Evolutionary conservation across 2,797 vertebrate species (phyloP), one percentile per base, ranked within the genome.

Genomic region (Melanotaenia boesemani): DNA sequence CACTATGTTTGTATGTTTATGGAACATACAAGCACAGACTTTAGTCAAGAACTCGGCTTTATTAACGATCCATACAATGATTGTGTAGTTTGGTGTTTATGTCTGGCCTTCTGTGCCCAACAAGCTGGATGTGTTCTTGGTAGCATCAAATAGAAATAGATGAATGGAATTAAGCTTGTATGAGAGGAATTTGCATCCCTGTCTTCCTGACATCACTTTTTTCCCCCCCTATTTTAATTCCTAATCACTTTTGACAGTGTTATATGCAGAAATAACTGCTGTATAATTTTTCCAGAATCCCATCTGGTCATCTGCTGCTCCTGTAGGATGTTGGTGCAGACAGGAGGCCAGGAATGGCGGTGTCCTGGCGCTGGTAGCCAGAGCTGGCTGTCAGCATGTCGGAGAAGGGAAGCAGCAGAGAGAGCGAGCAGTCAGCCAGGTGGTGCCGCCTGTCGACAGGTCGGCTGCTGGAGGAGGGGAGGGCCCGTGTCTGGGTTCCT

Each of bases 321-420:
- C 78, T 76, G 75, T 58, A 76, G 69, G 67, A 75, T 82, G 86
- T 88, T 75, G 68, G 58, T 1, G 76, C 77, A 83, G 86, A 87
- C 82, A 83, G 76, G 52, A 15, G 81, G 73, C 72, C 84, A 81
- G 77, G 46, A 75, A 60, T 82, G 85, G 69, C 76, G 64, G 67
- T 10, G 82, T 83, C 72, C 77, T 75, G 83, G 81, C 72, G 82
- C 76, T 34, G 73, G 71, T 84, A 79, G 84, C 88, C 80, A 76
- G 78, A 63, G 52, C 80, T 44, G 76, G 85, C 87, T 93, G 89
- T 87, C 89, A 86, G 85, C 68, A 72, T 88, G 88, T 90, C 82
- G 83, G 86, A 63, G 63, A 61, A 72, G 32, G 74, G 67, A 74
- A 70, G 67, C 9, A 6, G 52, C 9, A 32, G 67, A 67, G 61